Percentiles rank a stretch among this genome's conserved stretches.
Evolutionary conservation across 2,888 invertebrate genomes (phyloP).

Genomic region (Zygogramma bicolorata): DNA sequence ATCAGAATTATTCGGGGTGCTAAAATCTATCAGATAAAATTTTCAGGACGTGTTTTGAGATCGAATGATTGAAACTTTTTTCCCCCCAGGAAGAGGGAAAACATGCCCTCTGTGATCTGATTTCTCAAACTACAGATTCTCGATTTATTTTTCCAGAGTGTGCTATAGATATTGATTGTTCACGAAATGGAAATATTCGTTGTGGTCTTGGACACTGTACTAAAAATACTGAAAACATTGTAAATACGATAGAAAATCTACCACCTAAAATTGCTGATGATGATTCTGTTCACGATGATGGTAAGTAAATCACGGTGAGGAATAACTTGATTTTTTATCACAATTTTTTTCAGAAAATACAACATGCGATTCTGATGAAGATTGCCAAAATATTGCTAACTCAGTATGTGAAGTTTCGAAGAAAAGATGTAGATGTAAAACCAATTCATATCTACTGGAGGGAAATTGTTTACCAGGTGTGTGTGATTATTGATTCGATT

Average conservation of each 20-base stretch:
- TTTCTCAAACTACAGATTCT: too few species aligned
- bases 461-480: slow-evolving; percentile 40
- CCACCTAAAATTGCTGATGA: not conserved
- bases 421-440: slow-evolving; percentile 33
- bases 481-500: not conserved
- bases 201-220: slow-evolving; percentile 50
- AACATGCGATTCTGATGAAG: slow-evolving; percentile 35
- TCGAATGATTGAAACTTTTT: too few species aligned
- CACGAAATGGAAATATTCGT: slow-evolving; percentile 18
- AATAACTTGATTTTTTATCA: not conserved
- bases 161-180: slow-evolving; percentile 50
- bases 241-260: too few species aligned
- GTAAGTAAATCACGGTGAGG: not conserved
- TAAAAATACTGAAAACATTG: too few species aligned
- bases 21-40: too few species aligned
- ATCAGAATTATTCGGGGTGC: too few species aligned
- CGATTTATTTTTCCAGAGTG: slow-evolving; percentile 50
- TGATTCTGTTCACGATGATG: not conserved
- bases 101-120: too few species aligned
- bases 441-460: slow-evolving; percentile 15
- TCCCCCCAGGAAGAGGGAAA: too few species aligned
- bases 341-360: slow-evolving; percentile 17
- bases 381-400: slow-evolving; percentile 41
- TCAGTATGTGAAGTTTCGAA: slow-evolving; percentile 39
- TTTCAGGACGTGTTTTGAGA: too few species aligned